Conservation (phyloP, 2,113 vertebrate genomes). For the Eidolon helvum region DNA sequence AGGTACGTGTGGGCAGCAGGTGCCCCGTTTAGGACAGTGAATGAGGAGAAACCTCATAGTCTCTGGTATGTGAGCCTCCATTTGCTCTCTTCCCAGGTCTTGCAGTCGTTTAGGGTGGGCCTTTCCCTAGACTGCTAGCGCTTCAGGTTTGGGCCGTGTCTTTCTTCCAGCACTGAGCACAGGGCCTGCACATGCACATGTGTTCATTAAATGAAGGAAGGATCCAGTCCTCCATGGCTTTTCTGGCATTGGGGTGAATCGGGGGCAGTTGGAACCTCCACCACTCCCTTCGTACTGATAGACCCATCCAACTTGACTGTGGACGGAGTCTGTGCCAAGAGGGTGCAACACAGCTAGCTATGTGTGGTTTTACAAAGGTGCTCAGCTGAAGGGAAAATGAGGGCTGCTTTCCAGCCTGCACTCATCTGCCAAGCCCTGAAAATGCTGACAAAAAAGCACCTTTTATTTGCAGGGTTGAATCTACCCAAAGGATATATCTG, state of each 20-base stretch:
- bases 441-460: neutral
- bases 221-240: neutral
- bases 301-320: rapidly evolving
- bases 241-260: neutral
- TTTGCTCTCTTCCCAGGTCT: neutral
- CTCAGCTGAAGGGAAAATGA: rapidly evolving
- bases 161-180: neutral
- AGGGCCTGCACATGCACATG: neutral
- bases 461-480: neutral
- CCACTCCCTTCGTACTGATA: neutral
- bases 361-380: neutral
- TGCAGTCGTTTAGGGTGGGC: neutral
- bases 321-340: rapidly evolving
- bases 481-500: neutral
- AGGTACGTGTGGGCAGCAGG: neutral
- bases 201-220: neutral
- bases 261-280: neutral
- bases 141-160: neutral
- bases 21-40: neutral
- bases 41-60: neutral
- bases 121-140: neutral
- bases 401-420: neutral
- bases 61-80: neutral
- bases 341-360: neutral
- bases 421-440: neutral